Evolutionary conservation across 2,113 vertebrate genomes (phyloP).

Genomic region (Arizona elegans): DNA sequence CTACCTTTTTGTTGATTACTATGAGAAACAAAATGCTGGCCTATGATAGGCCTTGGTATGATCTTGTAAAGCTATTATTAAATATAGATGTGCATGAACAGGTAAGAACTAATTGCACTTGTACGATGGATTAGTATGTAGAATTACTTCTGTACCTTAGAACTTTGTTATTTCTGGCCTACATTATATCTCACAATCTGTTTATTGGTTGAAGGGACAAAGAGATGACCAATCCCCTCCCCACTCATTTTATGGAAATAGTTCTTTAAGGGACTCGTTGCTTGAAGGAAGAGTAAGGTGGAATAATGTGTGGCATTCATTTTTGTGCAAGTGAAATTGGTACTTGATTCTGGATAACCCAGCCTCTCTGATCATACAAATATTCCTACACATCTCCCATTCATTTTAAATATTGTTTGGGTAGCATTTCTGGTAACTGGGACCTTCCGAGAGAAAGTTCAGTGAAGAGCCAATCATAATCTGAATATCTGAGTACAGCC

Average conservation of each 20-base stretch:
- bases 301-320: background rate
- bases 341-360: background rate
- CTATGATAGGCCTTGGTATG: background rate
- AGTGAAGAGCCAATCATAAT: background rate
- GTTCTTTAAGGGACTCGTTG: background rate
- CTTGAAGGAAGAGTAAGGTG: background rate
- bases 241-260: background rate
- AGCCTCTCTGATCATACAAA: background rate
- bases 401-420: background rate
- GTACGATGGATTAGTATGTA: background rate
- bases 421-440: background rate
- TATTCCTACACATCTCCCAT: background rate
- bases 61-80: background rate
- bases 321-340: background rate
- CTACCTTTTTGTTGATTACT: background rate
- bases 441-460: background rate
- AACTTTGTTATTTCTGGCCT: background rate
- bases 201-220: background rate
- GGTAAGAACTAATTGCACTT: background rate
- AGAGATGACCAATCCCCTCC: background rate
- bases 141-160: background rate
- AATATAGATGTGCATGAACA: background rate
- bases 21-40: background rate
- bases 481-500: background rate
- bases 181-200: background rate